phyloP scores from a whole-genome alignment of 2,888 invertebrate species.

The Platypus cylindrus region DNA sequence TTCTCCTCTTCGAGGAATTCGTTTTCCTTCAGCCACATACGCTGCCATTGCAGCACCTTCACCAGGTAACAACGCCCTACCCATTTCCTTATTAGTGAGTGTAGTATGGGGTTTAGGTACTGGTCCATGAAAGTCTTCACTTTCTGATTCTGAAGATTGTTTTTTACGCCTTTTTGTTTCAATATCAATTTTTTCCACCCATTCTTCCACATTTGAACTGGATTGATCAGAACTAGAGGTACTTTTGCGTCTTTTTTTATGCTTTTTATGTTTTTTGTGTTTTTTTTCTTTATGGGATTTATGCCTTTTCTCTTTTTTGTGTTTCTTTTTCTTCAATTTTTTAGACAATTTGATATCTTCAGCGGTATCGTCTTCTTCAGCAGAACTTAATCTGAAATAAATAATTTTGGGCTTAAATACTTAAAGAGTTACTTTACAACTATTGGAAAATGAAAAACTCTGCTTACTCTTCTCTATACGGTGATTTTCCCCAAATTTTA shows the following conservation, averaged over 20 bases:
- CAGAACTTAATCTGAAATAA: constrained; percentile 28
- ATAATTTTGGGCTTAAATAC: constrained; percentile 8
- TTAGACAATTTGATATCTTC: constrained; percentile 29
- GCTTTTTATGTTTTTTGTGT: constrained; percentile 39
- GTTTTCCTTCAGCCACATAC: constrained; percentile 94
- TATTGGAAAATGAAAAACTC: neutral
- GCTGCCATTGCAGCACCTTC: constrained; percentile 99
- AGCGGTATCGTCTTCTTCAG: constrained; percentile 28
- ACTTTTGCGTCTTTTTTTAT: constrained; percentile 21
- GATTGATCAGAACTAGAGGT: constrained; percentile 33
- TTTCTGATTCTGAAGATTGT: constrained; percentile 26
- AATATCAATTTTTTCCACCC: constrained; percentile 45
- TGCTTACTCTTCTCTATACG: constrained; percentile 51
- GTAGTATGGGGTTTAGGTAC: constrained; percentile 51
- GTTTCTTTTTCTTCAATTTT: constrained; percentile 40
- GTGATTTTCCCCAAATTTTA: constrained; percentile 73
- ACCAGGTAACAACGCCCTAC: constrained; percentile 87
- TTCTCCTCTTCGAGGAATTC: constrained; percentile 96
- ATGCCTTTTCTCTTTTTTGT: constrained; percentile 42
- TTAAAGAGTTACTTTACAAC: neutral
- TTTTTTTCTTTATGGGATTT: constrained; percentile 44
- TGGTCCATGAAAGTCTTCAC: constrained; percentile 45
- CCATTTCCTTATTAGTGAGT: constrained; percentile 69
- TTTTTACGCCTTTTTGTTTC: constrained; percentile 4
- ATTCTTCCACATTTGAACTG: constrained; percentile 41